A percentile compares a stretch with the other conserved stretches of the same genome.
Evolutionary conservation across 2,797 vertebrate species (phyloP).

Genomic region (Cossypha dichroa): DNA sequence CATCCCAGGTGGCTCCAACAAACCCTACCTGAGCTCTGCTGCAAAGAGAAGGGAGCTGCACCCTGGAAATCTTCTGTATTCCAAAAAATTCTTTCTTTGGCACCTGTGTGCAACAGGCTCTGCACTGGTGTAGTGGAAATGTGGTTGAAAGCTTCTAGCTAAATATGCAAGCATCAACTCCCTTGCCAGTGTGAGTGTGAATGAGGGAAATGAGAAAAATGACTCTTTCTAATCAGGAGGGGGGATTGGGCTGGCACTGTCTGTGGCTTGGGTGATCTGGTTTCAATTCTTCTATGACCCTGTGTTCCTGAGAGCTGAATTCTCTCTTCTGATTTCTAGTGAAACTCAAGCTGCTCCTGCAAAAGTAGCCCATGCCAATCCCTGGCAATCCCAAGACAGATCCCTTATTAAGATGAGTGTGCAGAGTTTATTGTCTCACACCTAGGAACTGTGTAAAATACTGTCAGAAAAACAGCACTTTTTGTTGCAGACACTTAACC

Average conservation of each 20-base stretch:
- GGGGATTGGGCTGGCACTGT: background rate
- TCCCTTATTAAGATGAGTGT: background rate
- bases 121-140: background rate
- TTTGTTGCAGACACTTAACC: background rate
- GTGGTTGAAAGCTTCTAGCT: conserved; percentile 18
- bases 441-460: background rate
- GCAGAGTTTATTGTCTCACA: background rate
- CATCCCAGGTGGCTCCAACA: background rate
- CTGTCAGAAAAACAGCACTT: background rate
- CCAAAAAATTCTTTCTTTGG: background rate
- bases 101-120: background rate
- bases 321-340: background rate
- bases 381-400: background rate
- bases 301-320: background rate
- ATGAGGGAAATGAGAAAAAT: conserved; percentile 3
- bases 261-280: background rate
- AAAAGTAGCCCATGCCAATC: background rate
- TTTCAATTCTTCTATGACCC: background rate
- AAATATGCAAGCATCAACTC: background rate
- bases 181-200: background rate
- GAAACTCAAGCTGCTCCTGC: background rate
- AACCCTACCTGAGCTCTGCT: background rate
- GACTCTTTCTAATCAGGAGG: background rate
- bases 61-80: background rate
- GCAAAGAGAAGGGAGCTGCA: background rate